These are phyloP conservation scores for Pyrocoelia pectoralis DNA, from an alignment of 2,888 invertebrate genomes.

Conservation along the genomic window DNA sequence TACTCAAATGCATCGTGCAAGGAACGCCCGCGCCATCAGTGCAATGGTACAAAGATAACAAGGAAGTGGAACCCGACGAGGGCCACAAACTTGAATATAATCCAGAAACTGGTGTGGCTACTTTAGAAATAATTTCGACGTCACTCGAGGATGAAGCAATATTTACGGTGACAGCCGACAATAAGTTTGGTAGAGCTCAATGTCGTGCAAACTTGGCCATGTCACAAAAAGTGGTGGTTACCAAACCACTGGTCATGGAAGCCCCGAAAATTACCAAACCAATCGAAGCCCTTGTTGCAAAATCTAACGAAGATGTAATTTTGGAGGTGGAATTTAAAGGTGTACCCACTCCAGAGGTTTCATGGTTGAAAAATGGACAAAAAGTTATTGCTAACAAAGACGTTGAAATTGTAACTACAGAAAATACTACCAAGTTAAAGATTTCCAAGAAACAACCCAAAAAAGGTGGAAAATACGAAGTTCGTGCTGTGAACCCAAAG, in stretches of 20 bases:
- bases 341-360: constrained; percentile 73
- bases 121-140: constrained; percentile 70
- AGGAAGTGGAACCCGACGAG: constrained; percentile 68
- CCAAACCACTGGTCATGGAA: constrained; percentile 64
- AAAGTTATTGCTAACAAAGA: constrained; percentile 73
- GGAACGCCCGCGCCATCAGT: constrained; percentile 76
- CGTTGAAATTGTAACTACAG: constrained; percentile 66
- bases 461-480: constrained; percentile 88
- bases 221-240: constrained; percentile 60
- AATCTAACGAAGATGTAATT: constrained; percentile 72
- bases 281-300: constrained; percentile 76
- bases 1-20: constrained; percentile 71
- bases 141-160: constrained; percentile 72
- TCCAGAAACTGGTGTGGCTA: constrained; percentile 69
- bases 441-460: constrained; percentile 75
- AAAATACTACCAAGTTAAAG: constrained; percentile 70
- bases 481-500: constrained; percentile 78
- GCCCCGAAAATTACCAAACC: constrained; percentile 82
- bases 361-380: constrained; percentile 87
- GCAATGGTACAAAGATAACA: constrained; percentile 72
- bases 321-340: constrained; percentile 79
- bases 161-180: constrained; percentile 75
- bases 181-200: constrained; percentile 76
- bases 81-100: constrained; percentile 67
- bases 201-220: constrained; percentile 77